Evolutionary conservation across 1,140 invertebrate species (phyloP), one percentile per base, ranked within the genome.

Genomic region (Zophobas morio): DNA sequence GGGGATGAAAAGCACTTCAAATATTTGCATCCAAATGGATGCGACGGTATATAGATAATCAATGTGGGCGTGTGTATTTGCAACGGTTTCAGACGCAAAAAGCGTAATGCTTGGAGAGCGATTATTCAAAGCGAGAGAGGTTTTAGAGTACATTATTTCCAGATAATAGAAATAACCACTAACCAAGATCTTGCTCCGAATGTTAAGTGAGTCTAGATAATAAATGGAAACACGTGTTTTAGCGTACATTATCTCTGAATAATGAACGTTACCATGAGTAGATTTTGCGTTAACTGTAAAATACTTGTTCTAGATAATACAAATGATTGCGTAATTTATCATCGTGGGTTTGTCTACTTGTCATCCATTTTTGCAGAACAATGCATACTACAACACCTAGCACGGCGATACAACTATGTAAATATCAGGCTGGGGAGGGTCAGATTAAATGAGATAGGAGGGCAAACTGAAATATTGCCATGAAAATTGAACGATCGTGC

Each of bases 21-120:
- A 51, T 51, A 51, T 51, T 51, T 51, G 49, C 49, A 51, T 51
- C 49, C n/a, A 51, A 51, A 51, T 51, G 20, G 4, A 51, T 4
- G 49, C n/a, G 3, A 2, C 49, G 42, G 49, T 5, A 51, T 51
- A 51, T 51, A 51, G 49, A 51, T 20, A 51, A 51, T 51, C 49
- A 51, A 51, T 51, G 42, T 8, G 42, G 42, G 42, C 8, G 42
- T 46, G 42, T 46, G 42, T 46, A 8, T 4, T 46, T 46, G 42
- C 8, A 46, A 8, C 42, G 42, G 42, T 20, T 20, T 20, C 20
- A 20, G 20, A 20, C 20, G 8, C 3, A 46, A 46, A 46, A 8
- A 46, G 42, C 42, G 42, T 8, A 20, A 20, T 20, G 20, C 20
- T 20, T 20, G 20, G 20, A 20, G 20, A 3, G 42, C 42, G 42